Evolutionary conservation across 2,113 vertebrate species (phyloP).

Genomic region (Tapirus terrestris): DNA sequence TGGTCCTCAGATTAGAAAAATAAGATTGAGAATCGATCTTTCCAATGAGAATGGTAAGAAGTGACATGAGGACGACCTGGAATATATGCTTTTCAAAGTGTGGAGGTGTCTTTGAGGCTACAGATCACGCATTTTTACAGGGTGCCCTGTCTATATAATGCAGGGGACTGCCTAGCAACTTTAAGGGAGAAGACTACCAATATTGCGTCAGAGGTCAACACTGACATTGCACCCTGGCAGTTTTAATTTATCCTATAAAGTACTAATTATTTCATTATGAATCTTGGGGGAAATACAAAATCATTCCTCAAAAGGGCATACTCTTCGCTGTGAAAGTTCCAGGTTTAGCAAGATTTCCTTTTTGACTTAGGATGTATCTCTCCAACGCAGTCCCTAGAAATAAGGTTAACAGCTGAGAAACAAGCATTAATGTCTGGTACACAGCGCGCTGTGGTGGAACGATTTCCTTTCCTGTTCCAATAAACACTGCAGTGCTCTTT

Average conservation of each 20-base stretch:
- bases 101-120: constrained; percentile 17
- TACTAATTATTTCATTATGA: constrained; percentile 56
- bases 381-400: constrained; percentile 20
- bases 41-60: neutral
- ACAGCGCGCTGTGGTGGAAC: neutral
- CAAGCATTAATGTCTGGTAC: neutral
- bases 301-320: constrained; percentile 23
- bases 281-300: constrained; percentile 12
- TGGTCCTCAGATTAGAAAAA: neutral
- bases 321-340: neutral
- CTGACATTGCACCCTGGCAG: neutral
- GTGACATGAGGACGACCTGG: neutral
- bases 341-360: neutral
- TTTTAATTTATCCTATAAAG: constrained; percentile 42
- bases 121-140: constrained; percentile 4
- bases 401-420: neutral
- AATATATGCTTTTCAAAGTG: constrained; percentile 56
- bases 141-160: constrained; percentile 48
- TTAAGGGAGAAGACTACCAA: neutral
- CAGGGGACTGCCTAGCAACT: constrained; percentile 48
- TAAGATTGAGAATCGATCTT: neutral
- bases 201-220: neutral
- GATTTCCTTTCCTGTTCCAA: neutral
- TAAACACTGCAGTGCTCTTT: neutral
- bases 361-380: neutral